Conservation (phyloP, 1,140 invertebrate species). For the Notospermus geniculatus region DNA sequence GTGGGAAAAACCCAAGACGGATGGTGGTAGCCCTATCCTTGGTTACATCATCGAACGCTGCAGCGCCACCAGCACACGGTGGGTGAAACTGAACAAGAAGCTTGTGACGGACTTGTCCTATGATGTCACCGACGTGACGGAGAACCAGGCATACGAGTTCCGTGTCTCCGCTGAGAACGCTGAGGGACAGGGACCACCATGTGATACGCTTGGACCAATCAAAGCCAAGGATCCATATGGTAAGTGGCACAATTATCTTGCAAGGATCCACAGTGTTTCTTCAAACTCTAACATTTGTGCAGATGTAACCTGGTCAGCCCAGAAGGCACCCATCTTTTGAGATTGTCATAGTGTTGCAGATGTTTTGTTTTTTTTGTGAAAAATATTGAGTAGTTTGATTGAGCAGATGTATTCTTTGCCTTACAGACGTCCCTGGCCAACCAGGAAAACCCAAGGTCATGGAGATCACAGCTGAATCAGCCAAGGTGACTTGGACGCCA, state of each 20-base stretch:
- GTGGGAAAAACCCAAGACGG: constrained; percentile 94
- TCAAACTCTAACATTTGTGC: no score
- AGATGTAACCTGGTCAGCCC: no score
- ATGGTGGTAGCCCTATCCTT: constrained; percentile 85
- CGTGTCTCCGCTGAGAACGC: constrained; percentile 70
- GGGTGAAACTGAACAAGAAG: constrained; percentile 84
- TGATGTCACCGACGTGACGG: constrained; percentile 58
- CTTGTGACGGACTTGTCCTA: constrained; percentile 80
- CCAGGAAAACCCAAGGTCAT: constrained; percentile 85
- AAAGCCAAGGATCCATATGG: constrained; percentile 79
- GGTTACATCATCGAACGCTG: constrained; percentile 15
- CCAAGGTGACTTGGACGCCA: constrained; percentile 86
- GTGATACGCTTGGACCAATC: constrained; percentile 59
- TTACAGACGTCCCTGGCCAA: constrained; percentile 65
- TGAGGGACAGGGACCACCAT: constrained; percentile 94
- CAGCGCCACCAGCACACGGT: constrained; percentile 59
- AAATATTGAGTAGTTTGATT: no score
- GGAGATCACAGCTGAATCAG: constrained; percentile 94
- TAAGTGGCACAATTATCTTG: constrained; percentile 6
- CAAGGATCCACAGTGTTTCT: no score
- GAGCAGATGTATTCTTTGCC: no score
- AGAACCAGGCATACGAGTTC: constrained; percentile 31
- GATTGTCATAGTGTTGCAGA: no score
- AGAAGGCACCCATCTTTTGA: no score
- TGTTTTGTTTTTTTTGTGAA: no score